Conservation (phyloP, 2,113 vertebrate genomes). For the Diphyllodes magnificus region DNA sequence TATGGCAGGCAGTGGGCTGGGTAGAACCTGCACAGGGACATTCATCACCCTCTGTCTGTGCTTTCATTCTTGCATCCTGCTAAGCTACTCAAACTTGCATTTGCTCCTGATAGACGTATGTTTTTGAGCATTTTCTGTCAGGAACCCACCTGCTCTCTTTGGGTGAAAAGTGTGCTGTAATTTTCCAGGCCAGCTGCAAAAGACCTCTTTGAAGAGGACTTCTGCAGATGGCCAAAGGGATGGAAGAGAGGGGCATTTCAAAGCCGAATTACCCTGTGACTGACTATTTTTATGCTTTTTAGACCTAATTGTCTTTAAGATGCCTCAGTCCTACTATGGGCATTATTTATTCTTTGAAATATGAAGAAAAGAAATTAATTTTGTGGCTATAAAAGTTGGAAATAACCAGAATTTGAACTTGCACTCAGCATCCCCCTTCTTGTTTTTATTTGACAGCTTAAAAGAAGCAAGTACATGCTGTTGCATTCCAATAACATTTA, state of each 20-base stretch:
- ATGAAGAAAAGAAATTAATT: background rate
- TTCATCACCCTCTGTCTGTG: background rate
- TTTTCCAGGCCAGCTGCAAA: background rate
- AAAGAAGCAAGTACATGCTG: slow-evolving; percentile 5
- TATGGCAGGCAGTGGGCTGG: background rate
- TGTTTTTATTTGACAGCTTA: background rate
- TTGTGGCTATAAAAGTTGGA: background rate
- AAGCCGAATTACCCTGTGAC: background rate
- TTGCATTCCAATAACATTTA: slow-evolving; percentile 19
- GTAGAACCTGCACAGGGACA: background rate
- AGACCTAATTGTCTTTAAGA: background rate
- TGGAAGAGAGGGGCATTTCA: background rate
- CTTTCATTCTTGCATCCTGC: background rate
- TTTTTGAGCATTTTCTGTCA: background rate
- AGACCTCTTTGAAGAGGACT: background rate
- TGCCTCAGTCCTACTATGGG: background rate
- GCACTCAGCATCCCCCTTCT: background rate
- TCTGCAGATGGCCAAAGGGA: background rate
- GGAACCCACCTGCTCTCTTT: background rate
- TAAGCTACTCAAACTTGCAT: background rate
- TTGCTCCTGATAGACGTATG: accelerated
- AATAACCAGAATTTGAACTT: background rate
- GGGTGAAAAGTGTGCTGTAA: background rate
- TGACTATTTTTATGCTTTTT: background rate
- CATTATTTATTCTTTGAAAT: background rate